Evolutionary conservation across 2,888 invertebrate species (phyloP).

Genomic region (Sinhomidia bicolor): DNA sequence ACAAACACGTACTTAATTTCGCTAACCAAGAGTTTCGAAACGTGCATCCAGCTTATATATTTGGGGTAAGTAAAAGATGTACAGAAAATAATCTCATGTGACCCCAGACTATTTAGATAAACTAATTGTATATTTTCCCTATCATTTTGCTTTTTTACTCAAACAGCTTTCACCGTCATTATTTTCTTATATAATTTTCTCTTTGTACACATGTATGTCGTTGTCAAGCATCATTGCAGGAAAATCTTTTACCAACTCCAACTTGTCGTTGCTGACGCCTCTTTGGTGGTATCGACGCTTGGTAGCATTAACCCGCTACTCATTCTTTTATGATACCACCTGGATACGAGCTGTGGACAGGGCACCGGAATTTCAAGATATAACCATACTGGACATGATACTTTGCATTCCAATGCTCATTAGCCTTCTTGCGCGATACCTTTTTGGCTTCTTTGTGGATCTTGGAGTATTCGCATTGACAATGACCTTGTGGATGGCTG

Average conservation of each 20-base stretch:
- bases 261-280: background rate
- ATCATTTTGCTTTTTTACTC: background rate
- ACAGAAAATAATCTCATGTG: background rate
- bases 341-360: background rate
- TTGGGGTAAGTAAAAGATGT: background rate
- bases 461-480: conserved; percentile 17
- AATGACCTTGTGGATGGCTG: conserved; percentile 32
- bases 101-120: background rate
- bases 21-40: background rate
- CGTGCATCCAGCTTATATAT: background rate
- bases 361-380: conserved; percentile 31
- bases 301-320: background rate
- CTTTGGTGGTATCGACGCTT: conserved; percentile 38
- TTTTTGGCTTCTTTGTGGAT: conserved; percentile 36
- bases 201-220: background rate
- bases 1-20: conserved; percentile 28
- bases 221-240: conserved; percentile 24
- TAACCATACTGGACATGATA: background rate
- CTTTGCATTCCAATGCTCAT: conserved; percentile 19
- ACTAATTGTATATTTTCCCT: background rate
- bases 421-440: background rate
- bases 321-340: conserved; percentile 22
- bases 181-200: background rate
- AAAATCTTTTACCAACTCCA: background rate
- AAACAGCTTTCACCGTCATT: background rate